Percentiles rank a stretch among this genome's conserved stretches.
Conservation (phyloP, 2,113 vertebrate genomes). For the Thalassoma bifasciatum region DNA sequence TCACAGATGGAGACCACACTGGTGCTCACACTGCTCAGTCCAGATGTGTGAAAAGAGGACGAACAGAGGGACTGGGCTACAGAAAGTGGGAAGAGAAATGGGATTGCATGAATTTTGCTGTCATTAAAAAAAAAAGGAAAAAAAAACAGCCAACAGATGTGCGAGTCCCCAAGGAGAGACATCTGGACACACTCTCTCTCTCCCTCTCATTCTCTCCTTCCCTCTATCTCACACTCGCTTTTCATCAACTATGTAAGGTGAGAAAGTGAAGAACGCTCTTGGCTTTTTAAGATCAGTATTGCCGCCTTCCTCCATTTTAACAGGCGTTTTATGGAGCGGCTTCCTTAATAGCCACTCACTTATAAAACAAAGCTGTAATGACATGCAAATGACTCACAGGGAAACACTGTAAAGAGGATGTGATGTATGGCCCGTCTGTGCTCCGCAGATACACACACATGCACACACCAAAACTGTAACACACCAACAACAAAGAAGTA, state of each 20-base stretch:
- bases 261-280: slow-evolving; percentile 76
- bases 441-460: slow-evolving; percentile 59
- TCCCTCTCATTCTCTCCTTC: slow-evolving; percentile 18
- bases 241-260: slow-evolving; percentile 69
- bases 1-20: slow-evolving; percentile 80
- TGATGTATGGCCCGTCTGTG: slow-evolving; percentile 84
- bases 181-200: slow-evolving; percentile 81
- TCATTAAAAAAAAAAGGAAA: slow-evolving; percentile 91
- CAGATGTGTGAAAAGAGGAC: slow-evolving; percentile 84
- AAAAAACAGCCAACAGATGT: slow-evolving; percentile 90
- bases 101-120: slow-evolving; percentile 87
- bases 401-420: slow-evolving; percentile 83
- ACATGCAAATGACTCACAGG: slow-evolving; percentile 84
- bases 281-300: slow-evolving; percentile 82
- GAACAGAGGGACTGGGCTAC: slow-evolving; percentile 65
- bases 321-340: slow-evolving; percentile 85
- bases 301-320: slow-evolving; percentile 84
- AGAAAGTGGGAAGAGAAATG: slow-evolving; percentile 72
- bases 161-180: slow-evolving; percentile 91
- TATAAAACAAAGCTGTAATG: slow-evolving; percentile 87
- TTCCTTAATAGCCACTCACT: slow-evolving; percentile 86
- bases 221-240: slow-evolving; percentile 42
- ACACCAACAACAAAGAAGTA: slow-evolving; percentile 41
- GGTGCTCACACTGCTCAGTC: slow-evolving; percentile 74
- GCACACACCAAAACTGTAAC: slow-evolving; percentile 15